phyloP scores from a whole-genome alignment of 2,888 invertebrate genomes.

The Nemurella pictetii region DNA sequence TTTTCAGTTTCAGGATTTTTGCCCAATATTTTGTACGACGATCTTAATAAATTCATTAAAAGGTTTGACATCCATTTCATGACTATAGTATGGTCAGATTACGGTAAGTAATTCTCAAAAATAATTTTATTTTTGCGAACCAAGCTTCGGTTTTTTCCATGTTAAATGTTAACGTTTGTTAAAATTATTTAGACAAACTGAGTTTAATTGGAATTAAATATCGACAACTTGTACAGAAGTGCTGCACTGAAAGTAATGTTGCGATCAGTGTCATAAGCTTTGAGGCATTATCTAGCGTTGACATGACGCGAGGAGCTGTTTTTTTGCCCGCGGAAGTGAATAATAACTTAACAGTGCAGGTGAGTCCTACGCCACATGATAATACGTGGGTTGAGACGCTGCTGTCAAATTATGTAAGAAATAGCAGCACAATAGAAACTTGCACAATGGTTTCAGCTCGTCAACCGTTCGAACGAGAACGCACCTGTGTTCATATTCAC shows the following conservation, averaged over 20 bases:
- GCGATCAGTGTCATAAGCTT: not conserved
- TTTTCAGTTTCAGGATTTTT: not conserved
- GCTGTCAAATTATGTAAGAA: no score
- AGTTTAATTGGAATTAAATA: not conserved
- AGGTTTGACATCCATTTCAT: not conserved
- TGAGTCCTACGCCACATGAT: not conserved
- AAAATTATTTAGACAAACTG: not conserved
- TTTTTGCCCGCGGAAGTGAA: not conserved
- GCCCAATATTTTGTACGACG: not conserved
- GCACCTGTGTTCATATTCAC: not conserved
- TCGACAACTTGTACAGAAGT: not conserved
- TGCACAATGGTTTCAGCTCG: not conserved
- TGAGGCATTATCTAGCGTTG: not conserved
- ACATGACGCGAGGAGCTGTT: not conserved
- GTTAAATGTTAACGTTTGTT: no score
- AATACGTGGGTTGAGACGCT: not conserved
- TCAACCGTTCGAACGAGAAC: not conserved
- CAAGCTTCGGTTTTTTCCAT: no score
- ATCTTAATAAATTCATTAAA: not conserved
- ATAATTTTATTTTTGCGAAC: not conserved
- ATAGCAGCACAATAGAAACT: no score
- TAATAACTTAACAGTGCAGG: not conserved
- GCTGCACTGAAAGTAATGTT: not conserved
- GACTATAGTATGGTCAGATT: not conserved
- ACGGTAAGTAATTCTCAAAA: not conserved